Base-by-base conservation (phyloP, 2,113 vertebrate genomes). In the Stegostoma tigrinum region DNA sequence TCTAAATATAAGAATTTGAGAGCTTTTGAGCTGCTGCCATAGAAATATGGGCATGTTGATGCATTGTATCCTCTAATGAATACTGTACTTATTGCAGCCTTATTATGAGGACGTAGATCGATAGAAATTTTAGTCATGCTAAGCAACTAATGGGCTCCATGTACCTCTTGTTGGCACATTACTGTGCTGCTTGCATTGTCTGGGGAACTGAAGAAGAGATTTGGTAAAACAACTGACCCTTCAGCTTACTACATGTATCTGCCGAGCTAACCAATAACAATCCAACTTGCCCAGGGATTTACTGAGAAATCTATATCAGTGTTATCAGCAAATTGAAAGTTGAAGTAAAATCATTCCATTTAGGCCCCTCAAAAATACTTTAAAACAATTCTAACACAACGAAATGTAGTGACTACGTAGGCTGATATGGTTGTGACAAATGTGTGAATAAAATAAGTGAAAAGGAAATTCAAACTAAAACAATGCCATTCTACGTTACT, bases 391-490 rank as follows among this genome's bases (percentile, higher is more conserved):
- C 17, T 48, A 14, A 2, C 52, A 34, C 87, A 64, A 91, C 21
- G 17, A 64, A 91, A 30, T 64, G 87, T 0, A 91, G 27, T 61
- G 55, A 91, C 87, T 61, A 64, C 5, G 15, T 61, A 90, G 48
- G 52, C 30, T 90, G 87, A 61, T 55, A 91, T 55, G 61, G 30
- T 91, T 91, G 30, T n/a, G 61, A 61, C 27, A 83, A 91, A 91
- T 61, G 34, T 15, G n/a, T 91, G 52, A 61, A 91, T 91, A 91
- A 91, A 64, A 34, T 55, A 91, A 91, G 87, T 91, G 12, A 91
- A n/a, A 91, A 91, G 87, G 27, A 83, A 91, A n/a, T 91, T 55
- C 34, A 91, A 64, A 91, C 64, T 91, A 61, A 61, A 91, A 91
- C 55, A 91, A 64, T 64, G 5, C 52, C 15, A 89, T 27, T 89